These are phyloP conservation scores for Excalfactoria chinensis DNA, from an alignment of 2,113 vertebrate genomes.

Conservation along the genomic window DNA sequence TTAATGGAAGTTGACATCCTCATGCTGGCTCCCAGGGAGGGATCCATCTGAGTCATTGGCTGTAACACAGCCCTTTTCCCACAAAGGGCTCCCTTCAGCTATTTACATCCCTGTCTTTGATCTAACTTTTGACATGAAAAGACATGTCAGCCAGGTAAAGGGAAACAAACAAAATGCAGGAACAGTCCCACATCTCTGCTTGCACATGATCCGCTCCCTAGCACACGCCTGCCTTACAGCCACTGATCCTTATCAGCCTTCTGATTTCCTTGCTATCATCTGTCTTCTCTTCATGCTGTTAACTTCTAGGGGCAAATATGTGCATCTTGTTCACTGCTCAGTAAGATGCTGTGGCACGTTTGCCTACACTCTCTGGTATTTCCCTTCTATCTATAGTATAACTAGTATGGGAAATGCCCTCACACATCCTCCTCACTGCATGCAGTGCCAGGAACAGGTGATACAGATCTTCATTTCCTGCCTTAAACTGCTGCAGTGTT, in stretches of 20 bases:
- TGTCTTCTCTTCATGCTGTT: not conserved
- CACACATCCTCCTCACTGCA: rapidly evolving
- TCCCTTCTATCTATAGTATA: not conserved
- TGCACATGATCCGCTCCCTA: not conserved
- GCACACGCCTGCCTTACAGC: slow-evolving; percentile 20
- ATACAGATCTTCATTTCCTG: not conserved
- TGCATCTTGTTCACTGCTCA: not conserved
- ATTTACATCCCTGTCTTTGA: slow-evolving; percentile 19
- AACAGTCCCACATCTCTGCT: not conserved
- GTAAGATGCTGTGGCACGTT: not conserved
- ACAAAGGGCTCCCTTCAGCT: not conserved
- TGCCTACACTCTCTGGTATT: not conserved
- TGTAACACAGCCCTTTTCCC: slow-evolving; percentile 21
- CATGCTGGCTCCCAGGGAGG: not conserved
- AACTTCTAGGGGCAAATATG: not conserved
- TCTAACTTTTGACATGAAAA: slow-evolving; percentile 12
- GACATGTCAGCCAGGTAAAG: slow-evolving; percentile 19
- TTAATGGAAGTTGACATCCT: not conserved
- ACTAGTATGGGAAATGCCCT: not conserved
- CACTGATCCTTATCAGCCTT: slow-evolving; percentile 20
- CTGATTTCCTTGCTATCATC: slow-evolving; percentile 14
- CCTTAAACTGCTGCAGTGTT: not conserved
- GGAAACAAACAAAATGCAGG: not conserved
- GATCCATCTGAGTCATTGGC: not conserved
- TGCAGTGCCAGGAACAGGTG: not conserved